Base-by-base conservation (phyloP, 2,888 invertebrate genomes). In the Amblyjoppa proteus region DNA sequence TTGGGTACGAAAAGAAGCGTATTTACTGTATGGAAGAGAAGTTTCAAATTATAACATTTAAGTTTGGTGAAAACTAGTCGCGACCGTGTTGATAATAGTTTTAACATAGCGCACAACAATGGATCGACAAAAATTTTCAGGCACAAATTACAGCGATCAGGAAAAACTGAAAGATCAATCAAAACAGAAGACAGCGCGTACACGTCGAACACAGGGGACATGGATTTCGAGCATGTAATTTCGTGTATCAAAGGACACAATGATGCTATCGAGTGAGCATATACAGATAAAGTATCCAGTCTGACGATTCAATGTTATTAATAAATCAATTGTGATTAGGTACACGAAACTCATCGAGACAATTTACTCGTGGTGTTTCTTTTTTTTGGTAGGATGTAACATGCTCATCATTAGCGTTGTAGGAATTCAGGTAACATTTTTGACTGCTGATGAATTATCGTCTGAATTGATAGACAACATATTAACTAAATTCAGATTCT, bases 251-350 rank as follows among this genome's bases (percentile, higher is more conserved):
- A 45, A 13, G 13, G 45, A 13, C 45, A 45, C 13, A 45, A 11
- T 13, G 70, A 75, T 31, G 82, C 66, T 16, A 83, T 79, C 3
- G 71, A 66, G 75, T 78, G 49, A 53, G 61, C 49, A 5, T 64
- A 25, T 56, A 51, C 7, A 13, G 13, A 31, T 25, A 45, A 5
- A 71, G 13, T 51, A 25, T 25, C 11, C 0, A 56, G 25, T 9
- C 41, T 69, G 58, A 28, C 20, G 11, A 28, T 11, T 58, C 11
- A 58, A 58, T 45, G 45, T 45, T 45, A 11, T 45, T 45, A 3
- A 45, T 45, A 3, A 45, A 58, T 58, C 13, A 20, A 58, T 11
- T 28, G 11, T 11, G 25, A 13, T 11, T 20, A 58, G 58, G 25
- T 58, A 58, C 28, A 25, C 58, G 28, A 25, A 3, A 28, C 58